These are phyloP conservation scores for Motacilla tschutschensis DNA, from an alignment of 2,113 vertebrate species.

Conservation along the genomic window DNA sequence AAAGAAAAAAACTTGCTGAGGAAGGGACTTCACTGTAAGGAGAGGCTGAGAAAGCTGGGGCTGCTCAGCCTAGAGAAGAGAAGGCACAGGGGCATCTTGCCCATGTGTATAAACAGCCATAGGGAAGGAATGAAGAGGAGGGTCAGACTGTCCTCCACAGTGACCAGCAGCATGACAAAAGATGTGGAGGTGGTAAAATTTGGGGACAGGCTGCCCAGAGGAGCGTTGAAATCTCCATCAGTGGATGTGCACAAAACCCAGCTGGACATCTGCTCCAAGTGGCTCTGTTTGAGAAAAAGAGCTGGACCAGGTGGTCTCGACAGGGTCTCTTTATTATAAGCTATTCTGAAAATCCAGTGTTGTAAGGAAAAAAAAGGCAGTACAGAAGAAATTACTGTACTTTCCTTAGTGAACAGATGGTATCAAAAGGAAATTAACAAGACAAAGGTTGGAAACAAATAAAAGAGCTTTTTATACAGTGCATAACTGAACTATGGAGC, in stretches of 20 bases:
- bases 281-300: not conserved
- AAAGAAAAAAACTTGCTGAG: not conserved
- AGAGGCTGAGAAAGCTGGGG: not conserved
- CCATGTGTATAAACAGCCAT: fast-evolving
- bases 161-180: not conserved
- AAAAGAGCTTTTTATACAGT: not conserved
- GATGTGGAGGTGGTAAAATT: not conserved
- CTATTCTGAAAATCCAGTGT: not conserved
- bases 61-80: not conserved
- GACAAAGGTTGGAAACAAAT: not conserved
- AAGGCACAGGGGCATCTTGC: not conserved
- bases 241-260: not conserved
- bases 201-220: not conserved
- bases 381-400: not conserved
- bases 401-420: not conserved
- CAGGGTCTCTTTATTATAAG: not conserved
- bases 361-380: not conserved
- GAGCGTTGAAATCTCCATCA: not conserved
- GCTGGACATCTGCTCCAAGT: not conserved
- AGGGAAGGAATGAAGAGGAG: not conserved
- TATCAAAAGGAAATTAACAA: not conserved
- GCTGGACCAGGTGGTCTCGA: not conserved
- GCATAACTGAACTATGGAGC: not conserved
- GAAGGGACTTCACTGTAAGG: not conserved
- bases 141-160: not conserved